These are phyloP conservation scores for Rotaria magnacalcarata DNA, from an alignment of 2,888 invertebrate species.

Conservation along the genomic window DNA sequence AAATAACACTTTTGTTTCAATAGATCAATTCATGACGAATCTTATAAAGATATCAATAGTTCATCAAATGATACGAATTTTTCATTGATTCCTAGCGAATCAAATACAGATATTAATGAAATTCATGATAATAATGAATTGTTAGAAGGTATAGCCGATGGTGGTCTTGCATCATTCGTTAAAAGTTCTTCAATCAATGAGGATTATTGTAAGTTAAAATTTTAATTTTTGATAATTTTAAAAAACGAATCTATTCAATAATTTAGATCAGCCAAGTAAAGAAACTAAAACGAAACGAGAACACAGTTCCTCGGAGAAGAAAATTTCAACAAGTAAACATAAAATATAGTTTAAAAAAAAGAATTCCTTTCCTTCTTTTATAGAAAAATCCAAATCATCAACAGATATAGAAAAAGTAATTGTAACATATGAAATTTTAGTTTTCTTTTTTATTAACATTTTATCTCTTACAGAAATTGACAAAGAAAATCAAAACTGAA, in stretches of 20 bases:
- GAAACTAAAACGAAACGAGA: neutral
- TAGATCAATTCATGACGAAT: neutral
- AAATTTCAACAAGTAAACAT: neutral
- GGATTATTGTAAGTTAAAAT: neutral
- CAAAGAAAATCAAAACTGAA: neutral
- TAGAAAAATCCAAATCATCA: neutral
- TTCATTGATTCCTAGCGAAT: neutral
- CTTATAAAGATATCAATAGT: neutral
- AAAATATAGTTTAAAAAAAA: too few species aligned
- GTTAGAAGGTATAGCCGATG: neutral
- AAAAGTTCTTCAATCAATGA: neutral
- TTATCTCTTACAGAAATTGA: neutral
- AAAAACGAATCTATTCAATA: neutral
- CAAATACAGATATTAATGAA: neutral
- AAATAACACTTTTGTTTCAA: neutral
- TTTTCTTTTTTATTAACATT: neutral
- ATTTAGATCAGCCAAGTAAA: neutral
- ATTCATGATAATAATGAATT: neutral
- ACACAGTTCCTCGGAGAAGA: neutral
- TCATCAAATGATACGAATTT: neutral
- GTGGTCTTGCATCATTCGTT: neutral
- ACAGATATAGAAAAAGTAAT: neutral
- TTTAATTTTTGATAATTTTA: neutral
- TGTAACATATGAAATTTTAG: neutral
- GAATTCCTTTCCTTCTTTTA: neutral